Evolutionary conservation across 2,888 invertebrate species (phyloP), one percentile per base, ranked within the genome.

Genomic region (Proisotoma minuta): DNA sequence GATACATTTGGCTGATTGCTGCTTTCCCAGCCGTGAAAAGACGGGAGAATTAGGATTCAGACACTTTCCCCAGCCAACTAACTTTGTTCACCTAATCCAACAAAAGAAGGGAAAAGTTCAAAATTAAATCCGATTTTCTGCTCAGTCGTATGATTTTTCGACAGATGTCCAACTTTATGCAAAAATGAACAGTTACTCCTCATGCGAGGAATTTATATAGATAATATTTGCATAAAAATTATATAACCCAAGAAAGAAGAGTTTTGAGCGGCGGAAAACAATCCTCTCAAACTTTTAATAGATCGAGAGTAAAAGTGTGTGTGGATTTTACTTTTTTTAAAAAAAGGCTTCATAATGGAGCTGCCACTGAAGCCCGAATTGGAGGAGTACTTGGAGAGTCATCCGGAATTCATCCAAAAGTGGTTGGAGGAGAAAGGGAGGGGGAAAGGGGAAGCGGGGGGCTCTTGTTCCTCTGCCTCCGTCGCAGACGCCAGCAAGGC

Each of bases 361-460:
- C 34, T 61, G n/a, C 63, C 66, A 47, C 48, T 70, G 47, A 59
- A 58, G 23, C 60, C 57, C 18, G 68, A 68, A 57, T 60, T 72
- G 15, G 70, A 70, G 51, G 65, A 63, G 39, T 73, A 73, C 52
- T 62, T 85, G 66, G 84, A 85, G 73, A 79, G 82, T 58, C 87
- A 89, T 77, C 85, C 87, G 2, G 84, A 54, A 82, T 88, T 74
- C 53, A 66, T 76, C 10, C 89, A 90, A 77, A 83, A 83, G 75
- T 91, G 89, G 87, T 79, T 91, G 70, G 83, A 83, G 59, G 88
- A 90, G 72, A 86, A 86, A 76, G 90, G 90, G 8, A 83, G 84
- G 62, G 79, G 82, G 1, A 87, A 87, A 70, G 83, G 86, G 69
- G 79, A 85, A 68, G 80, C 60, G 20, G 63, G 65, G 34, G 69